Evolutionary conservation across 2,888 invertebrate species (phyloP).

Genomic region (Aporophyla lueneburgensis): DNA sequence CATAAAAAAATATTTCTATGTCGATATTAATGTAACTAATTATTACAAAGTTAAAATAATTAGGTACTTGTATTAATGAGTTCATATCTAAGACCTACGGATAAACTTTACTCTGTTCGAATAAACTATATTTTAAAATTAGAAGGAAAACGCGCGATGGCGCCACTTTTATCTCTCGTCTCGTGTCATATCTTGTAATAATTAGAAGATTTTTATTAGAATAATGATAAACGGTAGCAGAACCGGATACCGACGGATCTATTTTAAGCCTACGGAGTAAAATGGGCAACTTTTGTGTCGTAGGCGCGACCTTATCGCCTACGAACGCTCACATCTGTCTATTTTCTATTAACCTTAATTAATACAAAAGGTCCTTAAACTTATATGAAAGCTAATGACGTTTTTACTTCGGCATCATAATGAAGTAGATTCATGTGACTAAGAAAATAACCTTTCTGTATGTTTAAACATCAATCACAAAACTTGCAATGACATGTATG

Average conservation of each 20-base stretch:
- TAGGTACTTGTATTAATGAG: constrained; percentile 47
- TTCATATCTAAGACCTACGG: constrained; percentile 35
- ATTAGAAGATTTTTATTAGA: constrained; percentile 57
- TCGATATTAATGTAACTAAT: constrained; percentile 61
- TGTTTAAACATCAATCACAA: constrained; percentile 12
- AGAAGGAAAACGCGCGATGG: constrained; percentile 41
- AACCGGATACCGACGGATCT: constrained; percentile 56
- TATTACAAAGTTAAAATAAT: constrained; percentile 50
- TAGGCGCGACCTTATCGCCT: constrained; percentile 52
- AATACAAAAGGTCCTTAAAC: constrained; percentile 47
- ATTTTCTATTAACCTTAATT: constrained; percentile 54
- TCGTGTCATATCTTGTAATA: constrained; percentile 53
- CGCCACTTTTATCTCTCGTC: constrained; percentile 63
- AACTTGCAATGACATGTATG: background rate
- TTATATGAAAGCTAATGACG: constrained; percentile 25
- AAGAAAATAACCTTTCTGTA: constrained; percentile 8
- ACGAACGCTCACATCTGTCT: constrained; percentile 46
- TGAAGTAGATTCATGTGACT: background rate
- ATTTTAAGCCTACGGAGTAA: constrained; percentile 53
- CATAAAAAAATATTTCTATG: constrained; percentile 40
- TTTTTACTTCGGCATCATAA: constrained; percentile 13
- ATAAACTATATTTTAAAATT: constrained; percentile 26
- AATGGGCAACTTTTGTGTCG: constrained; percentile 52
- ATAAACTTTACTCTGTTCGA: constrained; percentile 53
- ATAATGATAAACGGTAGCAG: constrained; percentile 56